These are phyloP conservation scores for Clunio marinus DNA, from an alignment of 2,888 invertebrate genomes.

Conservation along the genomic window DNA sequence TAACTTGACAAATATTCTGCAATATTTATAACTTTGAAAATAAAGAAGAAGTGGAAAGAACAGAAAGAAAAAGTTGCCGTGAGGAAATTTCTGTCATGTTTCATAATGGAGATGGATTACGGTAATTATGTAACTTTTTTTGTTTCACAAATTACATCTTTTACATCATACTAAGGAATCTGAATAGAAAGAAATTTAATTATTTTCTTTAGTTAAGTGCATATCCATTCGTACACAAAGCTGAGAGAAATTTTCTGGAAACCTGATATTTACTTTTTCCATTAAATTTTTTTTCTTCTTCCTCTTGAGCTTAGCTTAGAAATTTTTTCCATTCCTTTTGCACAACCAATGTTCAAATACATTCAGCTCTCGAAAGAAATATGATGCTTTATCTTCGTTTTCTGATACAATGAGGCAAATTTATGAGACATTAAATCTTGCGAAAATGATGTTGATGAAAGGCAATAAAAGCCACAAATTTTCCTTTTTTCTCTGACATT, in stretches of 20 bases:
- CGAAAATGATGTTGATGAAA: constrained; percentile 25
- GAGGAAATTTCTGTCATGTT: neutral
- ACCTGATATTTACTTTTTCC: too few relatives aligned
- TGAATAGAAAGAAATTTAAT: too few relatives aligned
- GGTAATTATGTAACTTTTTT: neutral
- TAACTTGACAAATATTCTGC: constrained; percentile 1
- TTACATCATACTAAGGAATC: neutral
- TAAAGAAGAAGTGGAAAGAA: too few relatives aligned
- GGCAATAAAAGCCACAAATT: constrained; percentile 32
- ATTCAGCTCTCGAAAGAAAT: neutral
- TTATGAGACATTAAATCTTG: constrained; percentile 7
- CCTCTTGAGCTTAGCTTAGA: neutral
- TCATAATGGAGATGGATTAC: constrained; percentile 7
- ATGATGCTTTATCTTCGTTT: constrained; percentile 4
- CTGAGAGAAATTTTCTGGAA: neutral
- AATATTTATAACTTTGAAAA: neutral
- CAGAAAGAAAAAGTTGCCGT: too few relatives aligned
- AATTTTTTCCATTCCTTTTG: neutral
- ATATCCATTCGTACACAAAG: too few relatives aligned
- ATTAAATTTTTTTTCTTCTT: neutral
- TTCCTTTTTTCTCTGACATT: neutral
- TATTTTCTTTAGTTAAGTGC: neutral
- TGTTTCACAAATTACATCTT: neutral
- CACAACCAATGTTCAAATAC: neutral
- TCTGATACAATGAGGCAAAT: neutral